Evolutionary conservation across 2,113 vertebrate species (phyloP).

Genomic region (Chloebia gouldiae): DNA sequence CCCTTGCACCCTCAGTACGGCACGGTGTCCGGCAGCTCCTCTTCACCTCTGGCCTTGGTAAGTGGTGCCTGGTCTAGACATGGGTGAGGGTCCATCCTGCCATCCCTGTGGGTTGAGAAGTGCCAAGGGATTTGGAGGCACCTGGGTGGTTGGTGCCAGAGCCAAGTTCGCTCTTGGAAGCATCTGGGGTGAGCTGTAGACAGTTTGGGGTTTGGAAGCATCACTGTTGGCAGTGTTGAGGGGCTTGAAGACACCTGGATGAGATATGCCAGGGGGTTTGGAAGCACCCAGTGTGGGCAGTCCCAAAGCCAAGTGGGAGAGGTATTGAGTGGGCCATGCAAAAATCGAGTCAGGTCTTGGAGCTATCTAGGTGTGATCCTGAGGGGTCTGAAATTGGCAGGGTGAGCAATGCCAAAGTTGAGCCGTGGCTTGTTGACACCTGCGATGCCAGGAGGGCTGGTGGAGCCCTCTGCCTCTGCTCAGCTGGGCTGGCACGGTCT

Average conservation of each 20-base stretch:
- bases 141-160: fast-evolving
- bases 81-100: not conserved
- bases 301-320: not conserved
- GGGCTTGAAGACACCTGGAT: not conserved
- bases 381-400: not conserved
- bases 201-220: not conserved
- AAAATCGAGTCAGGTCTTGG: not conserved
- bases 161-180: not conserved
- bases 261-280: not conserved
- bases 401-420: not conserved
- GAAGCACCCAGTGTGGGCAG: not conserved
- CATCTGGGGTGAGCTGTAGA: not conserved
- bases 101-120: not conserved
- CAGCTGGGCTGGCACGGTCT: fast-evolving
- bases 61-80: not conserved
- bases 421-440: not conserved
- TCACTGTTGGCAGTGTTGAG: not conserved
- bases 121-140: not conserved
- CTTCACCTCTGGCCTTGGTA: constrained; percentile 91
- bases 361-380: not conserved
- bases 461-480: not conserved
- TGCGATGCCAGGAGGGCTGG: not conserved
- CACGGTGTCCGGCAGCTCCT: constrained; percentile 88
- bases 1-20: constrained; percentile 81
- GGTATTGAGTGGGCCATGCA: not conserved